A percentile compares a stretch with the other conserved stretches of the same genome.
These are phyloP conservation scores for Agraylea sexmaculata DNA, from an alignment of 1,140 invertebrate genomes.

Conservation along the genomic window DNA sequence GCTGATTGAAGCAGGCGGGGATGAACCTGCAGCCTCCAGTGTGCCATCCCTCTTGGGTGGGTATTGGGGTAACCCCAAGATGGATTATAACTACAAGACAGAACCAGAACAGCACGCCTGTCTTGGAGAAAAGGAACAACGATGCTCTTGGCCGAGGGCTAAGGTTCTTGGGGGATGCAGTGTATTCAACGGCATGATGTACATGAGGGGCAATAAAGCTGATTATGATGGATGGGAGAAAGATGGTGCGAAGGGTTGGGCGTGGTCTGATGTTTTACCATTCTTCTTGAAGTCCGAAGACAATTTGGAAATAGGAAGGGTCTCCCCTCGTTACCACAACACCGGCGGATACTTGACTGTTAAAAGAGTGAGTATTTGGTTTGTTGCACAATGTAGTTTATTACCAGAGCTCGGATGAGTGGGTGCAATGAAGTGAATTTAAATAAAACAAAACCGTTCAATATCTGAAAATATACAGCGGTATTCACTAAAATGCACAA, in stretches of 20 bases:
- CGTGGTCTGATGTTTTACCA: constrained; percentile 75
- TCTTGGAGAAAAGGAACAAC: constrained; percentile 33
- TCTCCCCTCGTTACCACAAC: constrained; percentile 57
- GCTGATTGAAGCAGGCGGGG: constrained; percentile 50
- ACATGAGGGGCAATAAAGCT: constrained; percentile 57
- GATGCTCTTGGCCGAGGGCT: constrained; percentile 44
- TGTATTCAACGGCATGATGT: constrained; percentile 70
- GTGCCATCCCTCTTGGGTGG: constrained; percentile 44
- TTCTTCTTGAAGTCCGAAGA: constrained; percentile 81
- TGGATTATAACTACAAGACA: constrained; percentile 55
- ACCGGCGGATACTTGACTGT: constrained; percentile 67
- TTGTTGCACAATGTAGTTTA: too few relatives aligned
- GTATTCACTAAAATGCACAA: too few relatives aligned
- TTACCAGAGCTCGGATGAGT: too few relatives aligned
- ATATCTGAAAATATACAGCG: too few relatives aligned
- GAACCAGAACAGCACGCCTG: constrained; percentile 49
- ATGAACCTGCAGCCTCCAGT: constrained; percentile 40
- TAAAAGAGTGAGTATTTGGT: constrained; percentile 29
- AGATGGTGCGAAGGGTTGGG: constrained; percentile 80
- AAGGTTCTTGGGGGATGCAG: constrained; percentile 58
- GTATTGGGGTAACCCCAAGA: constrained; percentile 40
- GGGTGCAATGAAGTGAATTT: too few relatives aligned
- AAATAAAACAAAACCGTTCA: too few relatives aligned
- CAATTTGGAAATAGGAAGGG: constrained; percentile 64
- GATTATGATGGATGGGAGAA: constrained; percentile 66